Evolutionary conservation across 2,113 vertebrate species (phyloP).

Genomic region (Piliocolobus tephrosceles): DNA sequence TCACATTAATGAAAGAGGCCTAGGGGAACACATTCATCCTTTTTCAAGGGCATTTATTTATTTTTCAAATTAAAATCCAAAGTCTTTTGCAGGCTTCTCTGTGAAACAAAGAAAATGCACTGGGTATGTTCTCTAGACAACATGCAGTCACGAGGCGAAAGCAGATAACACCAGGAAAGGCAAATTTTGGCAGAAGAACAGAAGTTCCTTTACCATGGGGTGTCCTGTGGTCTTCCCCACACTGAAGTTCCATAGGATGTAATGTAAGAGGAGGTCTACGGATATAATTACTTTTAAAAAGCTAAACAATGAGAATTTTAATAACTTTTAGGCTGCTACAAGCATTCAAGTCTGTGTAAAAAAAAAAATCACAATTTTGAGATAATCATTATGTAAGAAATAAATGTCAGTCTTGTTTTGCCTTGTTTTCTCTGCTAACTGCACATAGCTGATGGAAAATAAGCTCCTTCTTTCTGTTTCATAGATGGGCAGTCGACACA

Average conservation of each 20-base stretch:
- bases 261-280: neutral
- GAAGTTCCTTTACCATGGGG: neutral
- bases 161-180: neutral
- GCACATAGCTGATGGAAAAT: neutral
- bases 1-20: slow-evolving; percentile 59
- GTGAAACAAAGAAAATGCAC: slow-evolving; percentile 80
- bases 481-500: neutral
- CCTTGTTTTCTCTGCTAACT: neutral
- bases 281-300: neutral
- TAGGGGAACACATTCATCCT: slow-evolving; percentile 41
- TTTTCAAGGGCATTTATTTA: slow-evolving; percentile 51
- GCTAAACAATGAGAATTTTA: neutral
- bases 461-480: neutral
- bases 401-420: neutral
- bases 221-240: slow-evolving; percentile 5
- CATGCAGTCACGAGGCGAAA: neutral
- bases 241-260: neutral
- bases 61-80: neutral
- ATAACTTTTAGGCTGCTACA: neutral
- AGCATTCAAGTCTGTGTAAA: neutral
- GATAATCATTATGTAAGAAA: slow-evolving; percentile 25
- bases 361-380: neutral
- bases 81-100: slow-evolving; percentile 15
- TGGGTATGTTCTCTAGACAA: slow-evolving; percentile 28
- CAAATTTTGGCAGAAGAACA: slow-evolving; percentile 7